Conservation (phyloP, 2,113 vertebrate genomes). For the Ctenomys sociabilis region DNA sequence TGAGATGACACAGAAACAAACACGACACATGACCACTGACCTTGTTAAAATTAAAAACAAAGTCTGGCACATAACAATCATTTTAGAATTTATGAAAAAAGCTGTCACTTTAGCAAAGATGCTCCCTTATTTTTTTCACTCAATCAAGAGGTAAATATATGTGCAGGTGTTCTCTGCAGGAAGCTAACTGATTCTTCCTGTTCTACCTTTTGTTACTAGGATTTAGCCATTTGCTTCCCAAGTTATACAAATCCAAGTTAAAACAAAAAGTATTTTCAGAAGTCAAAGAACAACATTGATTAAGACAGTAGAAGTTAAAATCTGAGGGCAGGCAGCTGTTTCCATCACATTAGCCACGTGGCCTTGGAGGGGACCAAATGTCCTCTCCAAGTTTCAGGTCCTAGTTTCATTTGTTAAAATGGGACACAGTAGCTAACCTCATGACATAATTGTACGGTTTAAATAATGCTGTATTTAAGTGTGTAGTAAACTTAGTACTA, state of each 20-base stretch:
- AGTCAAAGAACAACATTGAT: not conserved
- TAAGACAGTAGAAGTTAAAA: not conserved
- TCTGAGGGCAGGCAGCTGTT: not conserved
- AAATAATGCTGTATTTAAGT: not conserved
- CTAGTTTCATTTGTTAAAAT: not conserved
- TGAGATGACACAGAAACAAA: slow-evolving; percentile 23
- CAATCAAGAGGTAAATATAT: slow-evolving; percentile 31
- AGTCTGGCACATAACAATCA: not conserved
- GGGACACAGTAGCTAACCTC: not conserved
- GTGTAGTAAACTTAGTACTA: not conserved
- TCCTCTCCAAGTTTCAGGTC: not conserved
- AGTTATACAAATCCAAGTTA: slow-evolving; percentile 12
- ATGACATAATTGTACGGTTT: not conserved
- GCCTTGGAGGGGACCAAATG: not conserved
- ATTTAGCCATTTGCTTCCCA: not conserved
- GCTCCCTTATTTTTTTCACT: slow-evolving; percentile 29
- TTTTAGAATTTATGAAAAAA: slow-evolving; percentile 55
- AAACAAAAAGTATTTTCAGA: slow-evolving; percentile 11
- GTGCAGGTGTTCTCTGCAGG: not conserved
- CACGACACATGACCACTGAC: not conserved
- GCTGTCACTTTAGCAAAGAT: slow-evolving; percentile 8
- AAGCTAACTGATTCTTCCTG: slow-evolving; percentile 14
- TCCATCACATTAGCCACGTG: not conserved
- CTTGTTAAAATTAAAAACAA: slow-evolving; percentile 39
- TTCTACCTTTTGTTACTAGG: not conserved